phyloP scores from a whole-genome alignment of 1,140 invertebrate species.

The Microplitis mediator region DNA sequence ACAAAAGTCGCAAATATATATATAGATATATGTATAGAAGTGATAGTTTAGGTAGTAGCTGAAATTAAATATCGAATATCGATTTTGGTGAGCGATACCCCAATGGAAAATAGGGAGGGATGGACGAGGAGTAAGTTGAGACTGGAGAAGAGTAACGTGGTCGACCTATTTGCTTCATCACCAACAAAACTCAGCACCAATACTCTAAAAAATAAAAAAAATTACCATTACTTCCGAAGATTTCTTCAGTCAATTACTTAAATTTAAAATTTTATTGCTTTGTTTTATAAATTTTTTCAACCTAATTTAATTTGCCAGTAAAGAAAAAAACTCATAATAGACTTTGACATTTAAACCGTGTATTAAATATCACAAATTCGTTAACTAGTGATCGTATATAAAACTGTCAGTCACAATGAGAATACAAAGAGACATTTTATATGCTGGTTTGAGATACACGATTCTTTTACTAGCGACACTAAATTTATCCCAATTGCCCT shows the following conservation, averaged over 20 bases:
- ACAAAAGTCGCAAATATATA: constrained; percentile 10
- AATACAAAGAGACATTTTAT: not conserved
- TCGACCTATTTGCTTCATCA: constrained; percentile 46
- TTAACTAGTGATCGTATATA: not conserved
- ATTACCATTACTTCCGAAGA: constrained; percentile 8
- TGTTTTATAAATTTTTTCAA: no score
- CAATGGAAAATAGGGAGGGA: not conserved
- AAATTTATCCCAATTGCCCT: constrained; percentile 26
- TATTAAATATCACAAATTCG: not conserved
- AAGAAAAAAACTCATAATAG: no score
- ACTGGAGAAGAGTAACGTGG: not conserved
- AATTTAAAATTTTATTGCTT: no score
- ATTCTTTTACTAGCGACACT: constrained; percentile 10
- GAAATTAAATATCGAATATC: constrained; percentile 53
- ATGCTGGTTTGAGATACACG: not conserved
- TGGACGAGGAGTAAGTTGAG: not conserved
- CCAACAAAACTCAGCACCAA: constrained; percentile 14
- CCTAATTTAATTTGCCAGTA: no score
- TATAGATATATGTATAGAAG: not conserved
- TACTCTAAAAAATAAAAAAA: not conserved
- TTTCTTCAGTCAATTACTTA: not conserved
- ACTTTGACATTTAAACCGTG: no score
- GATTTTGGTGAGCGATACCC: constrained; percentile 22
- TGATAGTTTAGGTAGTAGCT: constrained; percentile 17
- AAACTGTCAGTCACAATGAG: not conserved